Conservation (phyloP, 2,113 vertebrate genomes). For the Trinectes maculatus region DNA sequence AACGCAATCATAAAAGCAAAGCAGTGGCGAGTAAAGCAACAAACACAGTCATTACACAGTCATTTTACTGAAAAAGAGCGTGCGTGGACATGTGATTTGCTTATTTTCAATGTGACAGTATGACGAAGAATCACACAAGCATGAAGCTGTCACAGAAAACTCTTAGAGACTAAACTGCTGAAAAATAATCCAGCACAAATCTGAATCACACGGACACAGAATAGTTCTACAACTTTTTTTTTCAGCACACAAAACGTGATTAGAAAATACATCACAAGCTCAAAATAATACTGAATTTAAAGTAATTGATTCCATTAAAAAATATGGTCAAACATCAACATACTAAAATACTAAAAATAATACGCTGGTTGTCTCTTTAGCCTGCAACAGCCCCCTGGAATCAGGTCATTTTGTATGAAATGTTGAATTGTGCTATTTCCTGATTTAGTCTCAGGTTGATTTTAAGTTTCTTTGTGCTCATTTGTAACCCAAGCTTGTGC, state of each 20-base stretch:
- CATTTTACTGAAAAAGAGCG: conserved; percentile 14
- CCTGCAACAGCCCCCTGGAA: neutral
- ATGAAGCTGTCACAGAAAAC: too few relatives aligned
- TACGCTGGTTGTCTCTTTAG: too few relatives aligned
- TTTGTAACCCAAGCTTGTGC: conserved; percentile 53
- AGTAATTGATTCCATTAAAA: too few relatives aligned
- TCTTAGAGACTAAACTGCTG: too few relatives aligned
- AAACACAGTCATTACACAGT: conserved; percentile 24
- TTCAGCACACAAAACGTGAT: too few relatives aligned
- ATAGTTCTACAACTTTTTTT: too few relatives aligned
- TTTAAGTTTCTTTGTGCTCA: conserved; percentile 37
- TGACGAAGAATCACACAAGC: neutral
- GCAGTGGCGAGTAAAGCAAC: conserved; percentile 8
- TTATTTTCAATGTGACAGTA: conserved; percentile 8
- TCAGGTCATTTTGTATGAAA: conserved; percentile 12
- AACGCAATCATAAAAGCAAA: conserved; percentile 11
- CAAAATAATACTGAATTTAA: too few relatives aligned
- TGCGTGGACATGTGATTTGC: neutral
- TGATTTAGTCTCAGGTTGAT: conserved; percentile 17
- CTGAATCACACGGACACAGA: too few relatives aligned
- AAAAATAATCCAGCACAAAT: too few relatives aligned
- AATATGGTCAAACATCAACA: conserved; percentile 22
- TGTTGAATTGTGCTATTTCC: conserved; percentile 12
- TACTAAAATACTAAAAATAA: neutral
- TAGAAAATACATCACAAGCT: too few relatives aligned